These are phyloP conservation scores for Tryphoninae sp. DNA, from an alignment of 2,888 invertebrate species.

Conservation along the genomic window DNA sequence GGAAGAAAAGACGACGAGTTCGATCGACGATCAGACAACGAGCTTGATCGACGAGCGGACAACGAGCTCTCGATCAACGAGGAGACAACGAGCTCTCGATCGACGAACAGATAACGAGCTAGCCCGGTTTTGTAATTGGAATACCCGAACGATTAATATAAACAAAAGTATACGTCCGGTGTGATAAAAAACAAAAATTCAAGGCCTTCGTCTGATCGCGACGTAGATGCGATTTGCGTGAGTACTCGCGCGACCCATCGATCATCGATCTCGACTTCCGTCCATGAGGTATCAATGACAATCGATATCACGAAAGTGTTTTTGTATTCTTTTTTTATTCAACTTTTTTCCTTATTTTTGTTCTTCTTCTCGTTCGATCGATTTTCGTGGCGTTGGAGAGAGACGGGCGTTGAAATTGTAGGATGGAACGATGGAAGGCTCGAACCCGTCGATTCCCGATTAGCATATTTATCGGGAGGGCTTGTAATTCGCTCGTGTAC, in stretches of 20 bases:
- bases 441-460: conserved; percentile 15
- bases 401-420: conserved; percentile 16
- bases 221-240: conserved; percentile 51
- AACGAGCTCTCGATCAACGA: too few species aligned
- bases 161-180: conserved; percentile 9
- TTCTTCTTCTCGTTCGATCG: background rate
- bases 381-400: background rate
- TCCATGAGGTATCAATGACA: conserved; percentile 2
- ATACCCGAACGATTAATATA: conserved; percentile 23
- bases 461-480: conserved; percentile 48
- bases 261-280: conserved; percentile 28
- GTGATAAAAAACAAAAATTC: background rate
- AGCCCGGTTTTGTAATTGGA: conserved; percentile 47
- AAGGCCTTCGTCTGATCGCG: conserved; percentile 32
- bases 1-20: too few species aligned
- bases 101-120: too few species aligned
- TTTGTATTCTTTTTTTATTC: background rate
- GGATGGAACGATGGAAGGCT: conserved; percentile 1
- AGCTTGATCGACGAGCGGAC: too few species aligned
- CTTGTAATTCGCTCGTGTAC: conserved; percentile 21
- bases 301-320: conserved; percentile 3
- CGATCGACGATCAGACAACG: too few species aligned
- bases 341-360: background rate
- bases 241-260: conserved; percentile 37
- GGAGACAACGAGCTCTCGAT: too few species aligned